Evolutionary conservation across 2,888 invertebrate species (phyloP), one percentile per base, ranked within the genome.

Genomic region (Caenorhabditis auriculariae): DNA sequence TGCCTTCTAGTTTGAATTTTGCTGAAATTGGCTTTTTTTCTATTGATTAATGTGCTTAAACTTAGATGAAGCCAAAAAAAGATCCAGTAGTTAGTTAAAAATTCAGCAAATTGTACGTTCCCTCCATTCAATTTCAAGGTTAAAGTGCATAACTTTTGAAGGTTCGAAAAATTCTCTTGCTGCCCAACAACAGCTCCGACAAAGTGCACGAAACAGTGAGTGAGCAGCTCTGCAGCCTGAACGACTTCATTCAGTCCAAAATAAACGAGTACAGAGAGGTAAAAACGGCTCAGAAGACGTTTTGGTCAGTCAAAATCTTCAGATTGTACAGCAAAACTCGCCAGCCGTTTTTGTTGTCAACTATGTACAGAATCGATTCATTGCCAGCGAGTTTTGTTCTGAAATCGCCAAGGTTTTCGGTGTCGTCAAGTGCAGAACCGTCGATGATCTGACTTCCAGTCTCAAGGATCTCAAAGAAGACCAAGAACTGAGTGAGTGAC

Each of bases 331-430:
- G 24, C 62, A 60, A 39, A 70, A 61, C 48, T 62, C 48, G 26
- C 51, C 53, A 2, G 60, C 66, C 2, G 70, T 70, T 12, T 67
- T 70, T 32, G 67, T 64, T 9, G 70, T 66, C 5, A 70, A 70
- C 43, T 70, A 70, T 38, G 65, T 70, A 1, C 70, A 70, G 28
- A 70, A 70, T 50, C 53, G 63, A 17, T 70, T 64, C 49, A 54
- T 70, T 15, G 57, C 62, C 12, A 63, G 63, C 6, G 65, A 66
- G 35, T 66, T 67, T 37, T 65, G 67, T 27, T 60, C 64, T 23
- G 66, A 70, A 60, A 62, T 70, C 26, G 67, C 62, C 1, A 59
- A 60, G 28, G 45, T 70, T 0, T 70, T 61, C 32, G 60, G 59
- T 5, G 61, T 56, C 42, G 54, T 67, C 52, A 56, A 56, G 43